Percentiles rank a stretch among this genome's conserved stretches.
These are phyloP conservation scores for Fulmarus glacialis DNA, from an alignment of 2,113 vertebrate genomes.

Conservation along the genomic window DNA sequence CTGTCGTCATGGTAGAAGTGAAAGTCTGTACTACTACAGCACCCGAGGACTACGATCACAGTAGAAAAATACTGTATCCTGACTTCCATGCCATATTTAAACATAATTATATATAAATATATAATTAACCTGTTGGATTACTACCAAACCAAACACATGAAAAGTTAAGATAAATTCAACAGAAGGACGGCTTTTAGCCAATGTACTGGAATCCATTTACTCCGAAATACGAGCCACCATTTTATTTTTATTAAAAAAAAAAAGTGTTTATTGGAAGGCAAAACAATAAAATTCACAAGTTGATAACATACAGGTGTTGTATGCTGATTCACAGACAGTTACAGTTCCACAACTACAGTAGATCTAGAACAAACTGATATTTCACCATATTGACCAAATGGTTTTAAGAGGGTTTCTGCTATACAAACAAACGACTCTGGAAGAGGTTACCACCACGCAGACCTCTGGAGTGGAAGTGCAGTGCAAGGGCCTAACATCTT, in stretches of 20 bases:
- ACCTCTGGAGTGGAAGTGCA: not conserved
- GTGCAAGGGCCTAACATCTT: not conserved
- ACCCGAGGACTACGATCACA: fast-evolving
- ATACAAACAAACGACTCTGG: constrained; percentile 23
- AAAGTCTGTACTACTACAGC: not conserved
- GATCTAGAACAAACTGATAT: constrained; percentile 62
- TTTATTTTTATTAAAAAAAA: constrained; percentile 41
- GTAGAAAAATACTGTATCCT: not conserved
- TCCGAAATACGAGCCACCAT: not conserved
- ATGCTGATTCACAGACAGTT: constrained; percentile 54
- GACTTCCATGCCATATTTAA: not conserved
- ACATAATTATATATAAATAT: too few relatives aligned
- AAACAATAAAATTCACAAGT: constrained; percentile 76
- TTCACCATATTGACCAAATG: constrained; percentile 6
- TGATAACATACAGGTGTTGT: constrained; percentile 45
- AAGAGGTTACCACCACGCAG: not conserved
- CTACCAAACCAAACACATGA: not conserved
- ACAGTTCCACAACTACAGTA: constrained; percentile 71
- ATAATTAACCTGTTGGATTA: not conserved
- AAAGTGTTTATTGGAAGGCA: constrained; percentile 78
- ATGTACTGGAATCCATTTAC: not conserved
- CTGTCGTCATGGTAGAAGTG: fast-evolving
- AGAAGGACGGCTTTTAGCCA: not conserved
- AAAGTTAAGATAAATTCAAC: not conserved
- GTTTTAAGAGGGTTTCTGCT: constrained; percentile 35